phyloP scores from a whole-genome alignment of 2,888 invertebrate species.

The Drosophila melanosoma region DNA sequence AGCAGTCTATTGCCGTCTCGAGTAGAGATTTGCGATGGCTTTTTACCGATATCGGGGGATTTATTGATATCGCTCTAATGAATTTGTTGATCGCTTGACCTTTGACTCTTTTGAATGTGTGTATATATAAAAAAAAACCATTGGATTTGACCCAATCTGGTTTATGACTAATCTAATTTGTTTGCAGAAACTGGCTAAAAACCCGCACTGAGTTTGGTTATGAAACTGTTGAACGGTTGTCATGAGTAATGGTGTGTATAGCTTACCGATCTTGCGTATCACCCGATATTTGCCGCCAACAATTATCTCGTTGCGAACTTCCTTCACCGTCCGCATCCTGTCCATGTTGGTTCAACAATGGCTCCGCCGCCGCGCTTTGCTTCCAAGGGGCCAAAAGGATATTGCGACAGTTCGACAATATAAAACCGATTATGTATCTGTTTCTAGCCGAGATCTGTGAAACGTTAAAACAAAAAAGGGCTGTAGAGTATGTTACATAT shows the following conservation, averaged over 20 bases:
- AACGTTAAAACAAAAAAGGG: too few relatives aligned
- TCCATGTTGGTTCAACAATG: constrained; percentile 77
- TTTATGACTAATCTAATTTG: neutral
- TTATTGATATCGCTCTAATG: neutral
- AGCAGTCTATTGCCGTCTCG: neutral
- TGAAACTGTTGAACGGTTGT: neutral
- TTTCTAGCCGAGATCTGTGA: constrained; percentile 30
- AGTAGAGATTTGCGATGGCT: neutral
- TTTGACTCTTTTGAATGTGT: neutral
- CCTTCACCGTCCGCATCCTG: constrained; percentile 83
- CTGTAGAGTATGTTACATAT: neutral
- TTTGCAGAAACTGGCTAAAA: neutral
- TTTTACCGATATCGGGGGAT: neutral
- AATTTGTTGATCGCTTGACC: neutral
- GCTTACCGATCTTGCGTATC: constrained; percentile 95
- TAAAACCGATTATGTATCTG: constrained; percentile 9
- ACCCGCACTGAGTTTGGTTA: neutral
- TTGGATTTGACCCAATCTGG: neutral
- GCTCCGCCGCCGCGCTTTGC: constrained; percentile 44
- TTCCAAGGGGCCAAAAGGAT: constrained; percentile 15
- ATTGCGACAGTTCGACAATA: constrained; percentile 14
- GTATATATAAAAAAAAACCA: neutral
- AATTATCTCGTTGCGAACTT: constrained; percentile 88
- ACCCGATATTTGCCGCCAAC: constrained; percentile 97
- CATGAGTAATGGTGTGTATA: neutral